Conservation (phyloP, 2,888 invertebrate species). For the Meta bourneti region DNA sequence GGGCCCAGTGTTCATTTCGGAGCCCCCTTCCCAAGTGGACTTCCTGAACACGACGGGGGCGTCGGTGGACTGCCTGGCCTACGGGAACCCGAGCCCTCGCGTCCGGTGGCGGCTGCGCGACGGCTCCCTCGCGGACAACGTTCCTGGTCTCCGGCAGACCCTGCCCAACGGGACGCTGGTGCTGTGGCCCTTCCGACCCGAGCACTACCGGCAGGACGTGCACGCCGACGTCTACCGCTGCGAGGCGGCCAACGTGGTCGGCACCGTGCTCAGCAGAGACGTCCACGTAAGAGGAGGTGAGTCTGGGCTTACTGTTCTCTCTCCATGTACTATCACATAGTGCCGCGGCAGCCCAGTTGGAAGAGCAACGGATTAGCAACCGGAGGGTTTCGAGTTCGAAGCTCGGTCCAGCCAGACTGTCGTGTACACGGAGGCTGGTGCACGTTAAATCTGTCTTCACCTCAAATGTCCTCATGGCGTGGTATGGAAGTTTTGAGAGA, state of each 20-base stretch:
- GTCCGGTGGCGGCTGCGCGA: slow-evolving; percentile 78
- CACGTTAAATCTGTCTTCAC: too few relatives aligned
- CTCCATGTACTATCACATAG: background rate
- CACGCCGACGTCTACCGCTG: slow-evolving; percentile 80
- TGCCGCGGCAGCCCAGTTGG: too few relatives aligned
- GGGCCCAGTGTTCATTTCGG: slow-evolving; percentile 76
- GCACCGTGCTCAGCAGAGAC: slow-evolving; percentile 79
- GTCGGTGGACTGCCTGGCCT: slow-evolving; percentile 75
- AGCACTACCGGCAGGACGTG: slow-evolving; percentile 79
- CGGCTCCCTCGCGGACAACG: slow-evolving; percentile 79
- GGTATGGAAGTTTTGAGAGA: too few relatives aligned
- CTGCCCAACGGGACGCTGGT: slow-evolving; percentile 80
- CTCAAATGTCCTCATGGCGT: too few relatives aligned
- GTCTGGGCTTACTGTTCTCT: slow-evolving; percentile 10
- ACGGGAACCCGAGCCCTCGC: slow-evolving; percentile 73
- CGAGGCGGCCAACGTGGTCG: slow-evolving; percentile 80
- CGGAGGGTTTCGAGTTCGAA: too few relatives aligned
- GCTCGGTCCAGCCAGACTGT: too few relatives aligned
- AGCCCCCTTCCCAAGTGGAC: slow-evolving; percentile 73
- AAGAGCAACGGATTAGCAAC: too few relatives aligned
- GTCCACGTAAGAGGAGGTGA: slow-evolving; percentile 80
- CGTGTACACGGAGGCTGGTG: too few relatives aligned
- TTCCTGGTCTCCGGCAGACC: slow-evolving; percentile 80
- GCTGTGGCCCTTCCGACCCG: slow-evolving; percentile 80
- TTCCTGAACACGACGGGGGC: slow-evolving; percentile 77